Evolutionary conservation across 64 coral and sea anemone species (phyloP).

Genomic region (Pocillopora verrucosa): DNA sequence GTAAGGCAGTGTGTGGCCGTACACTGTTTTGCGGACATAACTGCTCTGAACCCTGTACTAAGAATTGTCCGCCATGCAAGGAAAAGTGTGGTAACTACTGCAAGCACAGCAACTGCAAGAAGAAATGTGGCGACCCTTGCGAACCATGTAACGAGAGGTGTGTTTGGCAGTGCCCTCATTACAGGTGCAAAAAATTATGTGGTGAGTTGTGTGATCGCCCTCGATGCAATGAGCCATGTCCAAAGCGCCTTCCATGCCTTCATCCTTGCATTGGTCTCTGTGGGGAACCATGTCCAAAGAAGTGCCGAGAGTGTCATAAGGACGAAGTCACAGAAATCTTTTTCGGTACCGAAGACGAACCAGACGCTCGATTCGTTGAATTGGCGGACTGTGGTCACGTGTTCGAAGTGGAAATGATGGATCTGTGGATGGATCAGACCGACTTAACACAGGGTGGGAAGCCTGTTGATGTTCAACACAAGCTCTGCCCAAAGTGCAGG

Average conservation of each 20-base stretch:
- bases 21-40: slow-evolving; percentile 46
- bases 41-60: slow-evolving; percentile 6
- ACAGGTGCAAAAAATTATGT: slow-evolving; percentile 47
- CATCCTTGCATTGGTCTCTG: slow-evolving; percentile 53
- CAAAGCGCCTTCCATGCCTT: not conserved
- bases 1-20: slow-evolving; percentile 29
- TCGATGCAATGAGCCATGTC: slow-evolving; percentile 46
- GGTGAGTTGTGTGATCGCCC: slow-evolving; percentile 40
- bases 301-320: slow-evolving; percentile 57
- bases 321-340: slow-evolving; percentile 41
- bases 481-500: slow-evolving; percentile 48
- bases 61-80: slow-evolving; percentile 45
- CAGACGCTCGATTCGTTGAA: slow-evolving; percentile 29
- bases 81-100: slow-evolving; percentile 32
- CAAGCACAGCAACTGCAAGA: slow-evolving; percentile 42
- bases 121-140: slow-evolving; percentile 58
- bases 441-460: slow-evolving; percentile 1
- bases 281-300: slow-evolving; percentile 49
- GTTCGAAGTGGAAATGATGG: slow-evolving; percentile 35
- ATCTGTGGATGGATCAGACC: slow-evolving; percentile 51
- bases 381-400: slow-evolving; percentile 43
- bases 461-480: slow-evolving; percentile 33
- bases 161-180: slow-evolving; percentile 49
- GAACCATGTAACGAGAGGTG: not conserved
- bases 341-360: not conserved